A percentile compares a stretch with the other conserved stretches of the same genome.
These are phyloP conservation scores for Sesamia inferens DNA, from an alignment of 2,888 invertebrate genomes.

Conservation along the genomic window DNA sequence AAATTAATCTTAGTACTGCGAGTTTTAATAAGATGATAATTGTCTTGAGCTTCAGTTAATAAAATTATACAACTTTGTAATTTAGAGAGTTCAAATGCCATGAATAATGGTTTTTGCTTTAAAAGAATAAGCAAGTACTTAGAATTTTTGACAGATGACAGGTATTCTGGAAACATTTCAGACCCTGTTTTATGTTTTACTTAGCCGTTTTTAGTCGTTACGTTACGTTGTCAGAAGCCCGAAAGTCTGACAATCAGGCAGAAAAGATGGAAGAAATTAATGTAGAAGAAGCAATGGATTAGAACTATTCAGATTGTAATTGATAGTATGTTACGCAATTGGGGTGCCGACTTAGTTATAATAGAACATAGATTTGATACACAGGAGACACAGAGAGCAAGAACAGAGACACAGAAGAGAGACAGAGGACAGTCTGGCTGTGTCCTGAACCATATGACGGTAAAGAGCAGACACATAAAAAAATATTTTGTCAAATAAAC, in stretches of 20 bases:
- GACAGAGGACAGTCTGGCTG: too few species aligned
- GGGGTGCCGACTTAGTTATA: neutral
- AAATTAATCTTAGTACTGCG: constrained; percentile 57
- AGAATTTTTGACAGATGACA: constrained; percentile 9
- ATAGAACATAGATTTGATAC: neutral
- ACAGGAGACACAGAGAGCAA: too few species aligned
- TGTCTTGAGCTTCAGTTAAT: constrained; percentile 61
- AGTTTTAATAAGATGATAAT: constrained; percentile 61
- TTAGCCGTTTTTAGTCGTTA: too few species aligned
- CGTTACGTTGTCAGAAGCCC: too few species aligned
- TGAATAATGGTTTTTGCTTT: constrained; percentile 43
- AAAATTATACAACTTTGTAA: constrained; percentile 61
- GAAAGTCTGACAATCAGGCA: too few species aligned
- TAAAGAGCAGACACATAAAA: neutral
- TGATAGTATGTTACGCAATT: too few species aligned
- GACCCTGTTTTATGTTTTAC: neutral
- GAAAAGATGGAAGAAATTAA: too few species aligned
- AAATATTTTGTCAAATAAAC: too few species aligned
- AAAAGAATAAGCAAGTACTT: constrained; percentile 16
- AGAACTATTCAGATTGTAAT: too few species aligned
- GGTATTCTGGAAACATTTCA: constrained; percentile 1
- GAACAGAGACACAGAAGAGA: too few species aligned
- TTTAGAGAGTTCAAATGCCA: constrained; percentile 45
- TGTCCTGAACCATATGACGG: neutral
- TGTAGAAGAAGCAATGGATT: too few species aligned